A percentile compares a stretch with the other conserved stretches of the same genome.
Conservation (phyloP, 2,797 vertebrate genomes). For the Anisognathus igniventris region DNA sequence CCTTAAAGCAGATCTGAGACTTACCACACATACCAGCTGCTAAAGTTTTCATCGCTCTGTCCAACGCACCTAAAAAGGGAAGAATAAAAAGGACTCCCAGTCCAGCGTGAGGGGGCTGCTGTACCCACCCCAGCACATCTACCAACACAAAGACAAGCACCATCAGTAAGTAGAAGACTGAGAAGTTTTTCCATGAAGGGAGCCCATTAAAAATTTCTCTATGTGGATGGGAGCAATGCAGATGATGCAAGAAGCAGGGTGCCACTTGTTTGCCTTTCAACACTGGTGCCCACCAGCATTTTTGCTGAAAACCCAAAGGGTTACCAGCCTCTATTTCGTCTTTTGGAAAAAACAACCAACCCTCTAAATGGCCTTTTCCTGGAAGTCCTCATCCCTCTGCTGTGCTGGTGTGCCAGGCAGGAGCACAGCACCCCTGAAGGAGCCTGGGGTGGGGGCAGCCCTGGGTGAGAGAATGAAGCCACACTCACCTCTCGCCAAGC, state of each 20-base stretch:
- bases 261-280: background rate
- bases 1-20: conserved; percentile 9
- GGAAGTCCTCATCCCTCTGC: background rate
- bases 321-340: background rate
- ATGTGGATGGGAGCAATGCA: background rate
- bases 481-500: conserved; percentile 68
- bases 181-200: background rate
- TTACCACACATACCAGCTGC: conserved; percentile 76
- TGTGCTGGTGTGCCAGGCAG: background rate
- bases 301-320: background rate
- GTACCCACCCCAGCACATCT: background rate
- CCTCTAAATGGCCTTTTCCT: background rate
- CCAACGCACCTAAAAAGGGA: conserved; percentile 50
- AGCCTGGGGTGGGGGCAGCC: background rate
- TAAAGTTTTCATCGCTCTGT: conserved; percentile 24
- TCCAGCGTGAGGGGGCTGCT: accelerated
- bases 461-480: accelerated
- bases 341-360: background rate
- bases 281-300: accelerated
- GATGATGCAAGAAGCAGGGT: background rate
- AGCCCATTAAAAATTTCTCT: background rate
- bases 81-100: background rate
- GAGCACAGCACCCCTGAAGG: background rate
- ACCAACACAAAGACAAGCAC: background rate
- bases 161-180: background rate